Evolutionary conservation across 1,140 invertebrate genomes (phyloP), one percentile per base, ranked within the genome.

Genomic region (Brachionus koreanus): DNA sequence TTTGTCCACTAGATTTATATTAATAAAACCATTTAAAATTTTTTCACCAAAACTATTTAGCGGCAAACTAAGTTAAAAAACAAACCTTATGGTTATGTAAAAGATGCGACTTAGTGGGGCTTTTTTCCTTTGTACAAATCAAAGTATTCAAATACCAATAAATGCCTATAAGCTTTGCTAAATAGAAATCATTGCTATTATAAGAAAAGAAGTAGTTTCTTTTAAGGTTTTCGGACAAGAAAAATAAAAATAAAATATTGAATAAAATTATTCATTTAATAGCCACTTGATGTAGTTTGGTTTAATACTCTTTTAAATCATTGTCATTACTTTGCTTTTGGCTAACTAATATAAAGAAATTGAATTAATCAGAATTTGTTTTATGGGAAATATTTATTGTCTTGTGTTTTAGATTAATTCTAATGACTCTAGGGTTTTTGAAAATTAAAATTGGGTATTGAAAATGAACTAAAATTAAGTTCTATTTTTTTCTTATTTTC

Each of bases 181-280:
- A 65, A 65, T 29, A 63, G 57, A 33, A 65, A 65, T 37, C 63
- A 65, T 65, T 65, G n/a, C 25, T 29, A n/a, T 65, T 37, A 65
- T 29, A 57, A 7, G 5, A 57, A 57, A 19, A 57, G n/a, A 57
- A 57, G 49, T 57, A 16, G 49, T 57, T 57, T 57, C 33, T 65
- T 65, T 33, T 65, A 65, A 65, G 63, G 63, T 65, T 65, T 65
- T 65, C 23, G 63, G 63, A 65, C 33, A 65, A 65, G 63, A 65
- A 65, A 65, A 65, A 65, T 65, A 65, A 33, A 57, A 19, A n/a
- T n/a, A n/a, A n/a, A n/a, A n/a, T 52, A 52, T 52, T 52, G 49
- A 57, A 57, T 57, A 57, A 57, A 57, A 57, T 57, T 65, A 65
- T 65, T 65, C 33, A 29, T 65, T 37, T 33, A 65, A 33, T n/a